Conservation (phyloP, 1,140 invertebrate species). For the Dinothrombium tinctorium region DNA sequence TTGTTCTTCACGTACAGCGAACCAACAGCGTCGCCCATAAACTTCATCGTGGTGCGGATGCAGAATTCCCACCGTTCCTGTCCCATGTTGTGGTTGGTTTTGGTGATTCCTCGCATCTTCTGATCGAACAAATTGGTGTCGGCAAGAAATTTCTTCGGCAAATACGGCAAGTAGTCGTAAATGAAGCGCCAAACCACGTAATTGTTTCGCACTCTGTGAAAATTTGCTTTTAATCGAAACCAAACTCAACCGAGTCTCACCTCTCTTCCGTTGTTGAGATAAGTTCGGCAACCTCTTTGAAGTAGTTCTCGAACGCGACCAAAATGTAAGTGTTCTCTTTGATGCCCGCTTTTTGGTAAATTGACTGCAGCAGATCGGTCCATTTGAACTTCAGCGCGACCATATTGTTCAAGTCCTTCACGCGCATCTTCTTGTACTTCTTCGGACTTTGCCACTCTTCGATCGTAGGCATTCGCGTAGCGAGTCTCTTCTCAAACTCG, state of each 20-base stretch:
- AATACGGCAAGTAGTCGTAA: constrained; percentile 28
- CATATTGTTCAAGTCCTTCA: constrained; percentile 2
- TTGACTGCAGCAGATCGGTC: constrained; percentile 27
- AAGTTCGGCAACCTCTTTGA: constrained; percentile 27
- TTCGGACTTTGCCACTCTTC: constrained; percentile 15
- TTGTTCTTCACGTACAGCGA: no score
- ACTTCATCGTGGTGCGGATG: constrained; percentile 25
- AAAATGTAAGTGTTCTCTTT: constrained; percentile 27
- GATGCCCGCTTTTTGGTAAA: constrained; percentile 28
- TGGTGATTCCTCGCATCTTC: constrained; percentile 23
- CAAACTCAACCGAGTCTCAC: constrained; percentile 26
- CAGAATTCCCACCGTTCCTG: constrained; percentile 31
- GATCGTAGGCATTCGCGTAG: constrained; percentile 26
- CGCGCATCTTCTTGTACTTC: constrained; percentile 7
- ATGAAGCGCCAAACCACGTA: no score
- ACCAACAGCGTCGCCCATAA: constrained; percentile 30
- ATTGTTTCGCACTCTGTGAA: no score
- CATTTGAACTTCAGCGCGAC: constrained; percentile 26
- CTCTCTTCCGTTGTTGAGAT: constrained; percentile 30
- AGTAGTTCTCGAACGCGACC: constrained; percentile 28
- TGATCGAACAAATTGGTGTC: constrained; percentile 26
- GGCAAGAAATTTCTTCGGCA: constrained; percentile 29
- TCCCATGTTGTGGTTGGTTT: neutral
- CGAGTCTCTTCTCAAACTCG: constrained; percentile 32
- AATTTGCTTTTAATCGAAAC: no score